Percentiles rank a stretch among this genome's conserved stretches.
These are phyloP conservation scores for Sparidentex hasta DNA, from an alignment of 2,797 vertebrate genomes.

Conservation along the genomic window DNA sequence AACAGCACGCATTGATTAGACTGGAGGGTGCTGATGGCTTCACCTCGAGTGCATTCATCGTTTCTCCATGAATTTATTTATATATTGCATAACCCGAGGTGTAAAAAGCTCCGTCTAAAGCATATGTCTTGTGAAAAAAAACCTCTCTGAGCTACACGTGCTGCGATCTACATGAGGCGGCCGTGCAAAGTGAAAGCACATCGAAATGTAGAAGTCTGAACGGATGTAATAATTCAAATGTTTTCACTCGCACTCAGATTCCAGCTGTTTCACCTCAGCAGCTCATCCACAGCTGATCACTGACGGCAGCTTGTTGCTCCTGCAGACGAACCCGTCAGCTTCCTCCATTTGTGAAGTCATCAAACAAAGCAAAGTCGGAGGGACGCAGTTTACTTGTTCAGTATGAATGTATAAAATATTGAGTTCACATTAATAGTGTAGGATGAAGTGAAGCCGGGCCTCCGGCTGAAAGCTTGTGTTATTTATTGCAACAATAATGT, in stretches of 20 bases:
- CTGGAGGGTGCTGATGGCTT: not conserved
- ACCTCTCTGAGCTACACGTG: not conserved
- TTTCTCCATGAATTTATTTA: not conserved
- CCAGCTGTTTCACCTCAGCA: no score
- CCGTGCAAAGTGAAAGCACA: not conserved
- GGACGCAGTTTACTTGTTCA: not conserved
- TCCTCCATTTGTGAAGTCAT: not conserved
- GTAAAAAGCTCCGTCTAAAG: not conserved
- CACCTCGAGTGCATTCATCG: not conserved
- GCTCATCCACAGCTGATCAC: not conserved
- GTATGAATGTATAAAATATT: not conserved
- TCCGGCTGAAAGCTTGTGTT: not conserved
- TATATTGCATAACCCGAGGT: not conserved
- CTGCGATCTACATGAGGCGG: not conserved
- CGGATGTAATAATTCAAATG: no score
- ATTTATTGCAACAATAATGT: not conserved
- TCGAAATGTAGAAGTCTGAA: not conserved
- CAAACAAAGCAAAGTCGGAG: not conserved
- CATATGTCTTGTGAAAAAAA: no score
- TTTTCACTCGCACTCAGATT: not conserved
- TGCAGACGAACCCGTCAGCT: not conserved
- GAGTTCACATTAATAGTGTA: not conserved
- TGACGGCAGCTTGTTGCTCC: constrained; percentile 20
- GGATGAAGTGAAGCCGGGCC: not conserved
- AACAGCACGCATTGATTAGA: not conserved